A percentile compares a stretch with the other conserved stretches of the same genome.
Evolutionary conservation across 2,113 vertebrate genomes (phyloP).

Genomic region (Corydoras maculifer): DNA sequence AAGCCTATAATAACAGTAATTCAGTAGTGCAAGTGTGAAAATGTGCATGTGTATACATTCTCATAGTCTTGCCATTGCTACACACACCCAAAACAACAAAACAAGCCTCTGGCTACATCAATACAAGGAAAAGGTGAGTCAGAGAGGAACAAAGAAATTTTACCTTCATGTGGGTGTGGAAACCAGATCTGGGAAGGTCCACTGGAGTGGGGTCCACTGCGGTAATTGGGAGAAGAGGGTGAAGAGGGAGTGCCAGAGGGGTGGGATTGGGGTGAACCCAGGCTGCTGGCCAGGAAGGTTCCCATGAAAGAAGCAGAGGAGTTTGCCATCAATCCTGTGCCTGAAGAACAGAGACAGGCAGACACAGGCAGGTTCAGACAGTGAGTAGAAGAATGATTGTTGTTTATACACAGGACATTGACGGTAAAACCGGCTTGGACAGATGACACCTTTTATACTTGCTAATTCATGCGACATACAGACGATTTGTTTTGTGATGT

Average conservation of each 20-base stretch:
- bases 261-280: slow-evolving; percentile 78
- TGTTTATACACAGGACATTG: slow-evolving; percentile 8
- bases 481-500: not conserved
- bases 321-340: slow-evolving; percentile 75
- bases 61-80: not conserved
- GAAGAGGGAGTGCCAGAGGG: slow-evolving; percentile 74
- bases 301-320: slow-evolving; percentile 90
- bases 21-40: not conserved
- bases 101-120: slow-evolving; percentile 4
- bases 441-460: not conserved
- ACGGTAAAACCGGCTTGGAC: not conserved
- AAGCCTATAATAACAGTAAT: slow-evolving; percentile 6
- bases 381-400: slow-evolving; percentile 8
- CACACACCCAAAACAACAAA: slow-evolving; percentile 17
- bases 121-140: slow-evolving; percentile 30
- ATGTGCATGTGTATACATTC: slow-evolving; percentile 2
- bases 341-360: slow-evolving; percentile 38
- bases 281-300: slow-evolving; percentile 86
- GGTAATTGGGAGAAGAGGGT: slow-evolving; percentile 83
- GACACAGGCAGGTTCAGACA: slow-evolving; percentile 2
- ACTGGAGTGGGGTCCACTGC: slow-evolving; percentile 76
- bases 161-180: slow-evolving; percentile 96
- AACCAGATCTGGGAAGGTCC: slow-evolving; percentile 89
- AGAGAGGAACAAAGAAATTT: slow-evolving; percentile 33
- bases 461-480: slow-evolving; percentile 5